Conservation (phyloP, 2,888 invertebrate genomes). For the Cancer borealis region DNA sequence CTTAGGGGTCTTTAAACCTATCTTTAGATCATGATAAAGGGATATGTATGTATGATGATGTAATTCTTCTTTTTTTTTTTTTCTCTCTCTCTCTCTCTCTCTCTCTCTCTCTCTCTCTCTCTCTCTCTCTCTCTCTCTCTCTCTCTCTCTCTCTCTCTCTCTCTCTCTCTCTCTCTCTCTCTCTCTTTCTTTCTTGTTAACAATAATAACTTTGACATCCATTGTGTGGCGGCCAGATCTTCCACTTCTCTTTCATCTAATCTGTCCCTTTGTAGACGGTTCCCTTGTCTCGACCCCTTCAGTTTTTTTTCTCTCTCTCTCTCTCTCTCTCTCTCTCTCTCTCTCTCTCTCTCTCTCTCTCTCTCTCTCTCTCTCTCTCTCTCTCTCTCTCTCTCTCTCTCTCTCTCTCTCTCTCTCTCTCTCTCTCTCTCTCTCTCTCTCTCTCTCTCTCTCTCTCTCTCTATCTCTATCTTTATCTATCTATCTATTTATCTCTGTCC, state of each 20-base stretch:
- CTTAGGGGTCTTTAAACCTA: neutral
- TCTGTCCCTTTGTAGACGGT: neutral
- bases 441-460: neutral
- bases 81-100: neutral
- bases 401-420: slow-evolving; percentile 1
- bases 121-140: slow-evolving; percentile 2
- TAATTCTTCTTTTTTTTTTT: neutral
- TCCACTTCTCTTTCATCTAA: slow-evolving; percentile 3
- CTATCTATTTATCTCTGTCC: neutral
- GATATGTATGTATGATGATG: neutral
- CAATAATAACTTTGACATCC: neutral
- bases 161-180: slow-evolving; percentile 20
- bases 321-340: slow-evolving; percentile 31
- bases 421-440: neutral
- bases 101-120: slow-evolving; percentile 9
- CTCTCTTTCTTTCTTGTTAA: neutral
- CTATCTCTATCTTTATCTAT: neutral
- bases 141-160: slow-evolving; percentile 1
- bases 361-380: neutral
- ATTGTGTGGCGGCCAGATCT: neutral
- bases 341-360: slow-evolving; percentile 22
- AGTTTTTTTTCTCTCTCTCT: neutral
- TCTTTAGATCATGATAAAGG: neutral
- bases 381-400: slow-evolving; percentile 8
- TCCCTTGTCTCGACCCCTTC: neutral